Base-by-base conservation (phyloP, 1,140 invertebrate genomes). In the Drosophila serrata region DNA sequence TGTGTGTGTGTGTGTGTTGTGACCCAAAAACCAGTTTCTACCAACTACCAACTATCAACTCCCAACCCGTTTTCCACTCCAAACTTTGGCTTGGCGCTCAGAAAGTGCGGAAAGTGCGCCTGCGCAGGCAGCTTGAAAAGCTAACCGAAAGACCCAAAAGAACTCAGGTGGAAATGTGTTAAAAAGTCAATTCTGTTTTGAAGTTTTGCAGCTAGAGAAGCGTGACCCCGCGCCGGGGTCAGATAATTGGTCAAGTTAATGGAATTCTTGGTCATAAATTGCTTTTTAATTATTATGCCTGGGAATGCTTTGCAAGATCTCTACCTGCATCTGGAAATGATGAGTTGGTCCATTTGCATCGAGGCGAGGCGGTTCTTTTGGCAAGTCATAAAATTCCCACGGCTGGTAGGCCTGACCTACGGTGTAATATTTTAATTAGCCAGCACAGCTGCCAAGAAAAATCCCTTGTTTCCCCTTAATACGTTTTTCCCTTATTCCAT, bases 21-120 rank as follows among this genome's bases (percentile, higher is more conserved):
- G 84, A 87, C 84, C 85, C 85, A 90, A 88, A 87, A 87, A 87
- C 82, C 84, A 87, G 82, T 87, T 87, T 73, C 53, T n/a, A 65
- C 72, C 60, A 15, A 19, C 22, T n/a, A 31, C 29, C 11, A 19
- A 4, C 9, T 12, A n/a, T 33, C 9, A 62, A 35, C 67, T 72
- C 29, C 55, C 62, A 84, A 84, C 81, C 63, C 65, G 81, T 85
- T 84, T 81, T 58, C 64, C 78, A 40, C 49, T 49, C n/a, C 33
- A 39, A 22, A 27, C 55, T 33, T n/a, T 11, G 31, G 42, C 49
- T 67, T 68, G 62, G 80, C 65, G 53, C 68, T 81, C 53, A 40
- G 53, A 60, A 82, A 62, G 46, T 4, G 39, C 46, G 55, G 45
- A 78, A 67, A 57, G 65, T n/a, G n/a, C 75, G 69, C 29, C 55